These are phyloP conservation scores for Coturnix japonica DNA, from an alignment of 2,113 vertebrate species.

Conservation along the genomic window DNA sequence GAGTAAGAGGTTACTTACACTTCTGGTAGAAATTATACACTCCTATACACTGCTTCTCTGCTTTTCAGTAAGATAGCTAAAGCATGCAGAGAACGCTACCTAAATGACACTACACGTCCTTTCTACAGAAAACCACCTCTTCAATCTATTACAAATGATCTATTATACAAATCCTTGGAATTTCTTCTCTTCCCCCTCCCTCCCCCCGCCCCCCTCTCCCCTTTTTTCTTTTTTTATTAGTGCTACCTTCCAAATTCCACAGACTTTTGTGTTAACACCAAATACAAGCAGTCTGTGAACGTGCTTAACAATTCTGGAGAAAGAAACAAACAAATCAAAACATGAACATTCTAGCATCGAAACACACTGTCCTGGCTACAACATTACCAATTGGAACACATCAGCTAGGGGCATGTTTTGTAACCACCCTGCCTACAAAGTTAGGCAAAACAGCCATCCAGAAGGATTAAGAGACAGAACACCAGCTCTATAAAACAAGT, in stretches of 20 bases:
- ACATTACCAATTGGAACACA: not conserved
- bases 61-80: not conserved
- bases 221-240: not conserved
- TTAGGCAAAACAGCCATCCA: not conserved
- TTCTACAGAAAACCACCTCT: not conserved
- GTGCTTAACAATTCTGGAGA: not conserved
- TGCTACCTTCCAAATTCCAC: not conserved
- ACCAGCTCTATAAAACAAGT: not conserved
- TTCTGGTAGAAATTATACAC: not conserved
- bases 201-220: too few species aligned
- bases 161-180: not conserved
- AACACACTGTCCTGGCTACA: not conserved
- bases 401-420: not conserved
- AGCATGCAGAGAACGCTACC: not conserved
- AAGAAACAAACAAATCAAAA: not conserved
- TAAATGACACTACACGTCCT: not conserved
- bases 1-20: not conserved
- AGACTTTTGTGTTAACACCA: not conserved
- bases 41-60: not conserved
- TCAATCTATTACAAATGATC: not conserved
- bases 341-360: not conserved
- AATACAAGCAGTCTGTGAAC: not conserved
- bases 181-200: too few species aligned
- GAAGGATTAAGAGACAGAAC: conserved; percentile 3
- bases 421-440: not conserved